Percentiles rank a stretch among this genome's conserved stretches.
phyloP scores from a whole-genome alignment of 2,797 vertebrate species.

The Siniperca obscura region DNA sequence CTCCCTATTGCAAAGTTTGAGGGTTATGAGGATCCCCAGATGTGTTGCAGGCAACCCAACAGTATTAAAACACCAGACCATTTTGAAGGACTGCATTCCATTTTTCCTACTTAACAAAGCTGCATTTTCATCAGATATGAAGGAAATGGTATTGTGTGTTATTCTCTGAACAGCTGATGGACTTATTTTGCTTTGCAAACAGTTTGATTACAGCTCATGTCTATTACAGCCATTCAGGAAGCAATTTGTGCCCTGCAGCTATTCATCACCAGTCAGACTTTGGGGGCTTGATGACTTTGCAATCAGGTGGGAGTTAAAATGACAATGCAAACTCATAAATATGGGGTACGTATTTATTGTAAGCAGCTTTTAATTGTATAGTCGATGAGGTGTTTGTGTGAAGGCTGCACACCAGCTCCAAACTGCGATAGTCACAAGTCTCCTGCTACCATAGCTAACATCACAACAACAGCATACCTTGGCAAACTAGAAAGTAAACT shows the following conservation, averaged over 20 bases:
- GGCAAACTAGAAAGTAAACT: too few relatives aligned
- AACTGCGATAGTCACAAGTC: too few relatives aligned
- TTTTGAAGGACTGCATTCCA: neutral
- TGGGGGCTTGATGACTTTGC: constrained; percentile 18
- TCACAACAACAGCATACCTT: too few relatives aligned
- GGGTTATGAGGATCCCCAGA: neutral
- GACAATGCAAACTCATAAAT: neutral
- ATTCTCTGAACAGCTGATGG: constrained; percentile 17
- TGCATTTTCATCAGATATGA: neutral
- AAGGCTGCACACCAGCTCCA: neutral
- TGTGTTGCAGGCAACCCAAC: neutral
- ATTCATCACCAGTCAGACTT: constrained; percentile 41
- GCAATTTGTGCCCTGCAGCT: constrained; percentile 18
- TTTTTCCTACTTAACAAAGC: constrained; percentile 12
- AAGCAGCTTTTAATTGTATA: neutral
- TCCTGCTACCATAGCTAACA: too few relatives aligned
- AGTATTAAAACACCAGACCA: neutral
- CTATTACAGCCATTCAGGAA: constrained; percentile 44
- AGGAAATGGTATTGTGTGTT: neutral
- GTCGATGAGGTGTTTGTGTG: neutral
- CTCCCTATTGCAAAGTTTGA: neutral
- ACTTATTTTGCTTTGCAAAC: constrained; percentile 35
- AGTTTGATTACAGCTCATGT: constrained; percentile 46
- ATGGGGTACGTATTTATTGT: neutral
- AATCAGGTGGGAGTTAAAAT: constrained; percentile 25